Conservation (phyloP, 1,140 invertebrate species). For the Platyscapa corneri region DNA sequence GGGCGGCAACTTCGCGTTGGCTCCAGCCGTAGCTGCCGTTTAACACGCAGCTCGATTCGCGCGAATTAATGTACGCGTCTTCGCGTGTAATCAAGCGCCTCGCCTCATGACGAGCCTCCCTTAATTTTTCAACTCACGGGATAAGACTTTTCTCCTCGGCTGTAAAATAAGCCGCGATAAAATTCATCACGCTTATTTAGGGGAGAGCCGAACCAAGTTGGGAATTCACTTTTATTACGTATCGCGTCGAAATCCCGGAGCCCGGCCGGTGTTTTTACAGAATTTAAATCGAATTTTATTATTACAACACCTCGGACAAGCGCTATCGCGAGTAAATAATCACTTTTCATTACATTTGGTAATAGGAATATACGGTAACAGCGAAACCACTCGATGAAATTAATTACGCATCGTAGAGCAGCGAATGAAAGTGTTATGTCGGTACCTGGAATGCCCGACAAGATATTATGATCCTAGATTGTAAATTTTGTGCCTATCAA, state of each 20-base stretch:
- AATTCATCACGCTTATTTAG: neutral
- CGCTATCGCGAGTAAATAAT: neutral
- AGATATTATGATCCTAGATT: neutral
- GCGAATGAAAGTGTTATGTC: neutral
- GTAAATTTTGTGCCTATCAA: slow-evolving; percentile 7
- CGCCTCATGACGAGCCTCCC: neutral
- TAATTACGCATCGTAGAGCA: neutral
- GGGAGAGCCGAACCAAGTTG: neutral
- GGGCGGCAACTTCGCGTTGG: neutral
- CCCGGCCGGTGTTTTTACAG: no score
- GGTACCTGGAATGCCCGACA: neutral
- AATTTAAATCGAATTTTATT: neutral
- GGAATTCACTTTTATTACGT: neutral
- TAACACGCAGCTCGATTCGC: slow-evolving; percentile 4
- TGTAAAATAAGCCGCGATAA: neutral
- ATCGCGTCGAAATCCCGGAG: no score
- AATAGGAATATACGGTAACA: neutral
- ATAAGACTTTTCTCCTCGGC: neutral
- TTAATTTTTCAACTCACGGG: neutral
- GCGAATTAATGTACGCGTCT: neutral
- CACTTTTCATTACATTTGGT: neutral
- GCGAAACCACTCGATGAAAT: neutral
- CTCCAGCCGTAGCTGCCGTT: neutral
- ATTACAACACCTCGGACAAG: neutral
- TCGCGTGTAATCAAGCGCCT: neutral